Conservation (phyloP, 2,888 invertebrate genomes). For the Oxystoma pomonae region DNA sequence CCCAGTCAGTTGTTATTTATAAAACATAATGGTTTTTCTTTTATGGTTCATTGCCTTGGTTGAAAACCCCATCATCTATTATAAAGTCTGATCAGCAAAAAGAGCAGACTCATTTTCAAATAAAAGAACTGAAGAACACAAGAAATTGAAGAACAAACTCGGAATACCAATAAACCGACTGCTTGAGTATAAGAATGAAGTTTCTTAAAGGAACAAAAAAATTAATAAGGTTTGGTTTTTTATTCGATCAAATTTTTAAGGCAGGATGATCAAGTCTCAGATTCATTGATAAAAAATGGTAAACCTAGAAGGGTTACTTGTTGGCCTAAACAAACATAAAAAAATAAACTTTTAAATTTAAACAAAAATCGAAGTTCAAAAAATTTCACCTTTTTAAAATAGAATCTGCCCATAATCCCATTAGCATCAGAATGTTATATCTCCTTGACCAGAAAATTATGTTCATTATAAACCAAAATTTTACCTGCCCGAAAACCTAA, state of each 20-base stretch:
- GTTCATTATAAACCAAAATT: background rate
- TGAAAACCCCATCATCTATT: background rate
- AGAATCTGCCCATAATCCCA: background rate
- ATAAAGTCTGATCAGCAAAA: conserved; percentile 2
- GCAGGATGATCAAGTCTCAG: background rate
- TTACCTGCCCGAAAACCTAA: background rate
- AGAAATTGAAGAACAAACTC: background rate
- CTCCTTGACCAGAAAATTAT: background rate
- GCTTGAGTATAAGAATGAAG: background rate
- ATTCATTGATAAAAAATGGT: background rate
- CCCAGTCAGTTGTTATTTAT: too few species aligned
- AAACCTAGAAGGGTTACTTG: too few species aligned
- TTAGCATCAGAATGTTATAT: background rate
- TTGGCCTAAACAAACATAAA: too few species aligned
- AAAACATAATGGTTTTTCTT: too few species aligned
- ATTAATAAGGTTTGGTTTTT: background rate
- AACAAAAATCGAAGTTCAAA: too few species aligned
- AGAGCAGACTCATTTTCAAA: conserved; percentile 19
- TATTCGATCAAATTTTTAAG: background rate
- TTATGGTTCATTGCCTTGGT: background rate
- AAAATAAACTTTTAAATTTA: too few species aligned
- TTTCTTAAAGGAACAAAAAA: background rate
- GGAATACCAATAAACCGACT: background rate
- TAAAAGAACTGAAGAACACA: conserved; percentile 12
- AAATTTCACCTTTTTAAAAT: too few species aligned